Percentiles rank a stretch among this genome's conserved stretches.
Conservation (phyloP, 2,888 invertebrate species). For the Lithophane socia region DNA sequence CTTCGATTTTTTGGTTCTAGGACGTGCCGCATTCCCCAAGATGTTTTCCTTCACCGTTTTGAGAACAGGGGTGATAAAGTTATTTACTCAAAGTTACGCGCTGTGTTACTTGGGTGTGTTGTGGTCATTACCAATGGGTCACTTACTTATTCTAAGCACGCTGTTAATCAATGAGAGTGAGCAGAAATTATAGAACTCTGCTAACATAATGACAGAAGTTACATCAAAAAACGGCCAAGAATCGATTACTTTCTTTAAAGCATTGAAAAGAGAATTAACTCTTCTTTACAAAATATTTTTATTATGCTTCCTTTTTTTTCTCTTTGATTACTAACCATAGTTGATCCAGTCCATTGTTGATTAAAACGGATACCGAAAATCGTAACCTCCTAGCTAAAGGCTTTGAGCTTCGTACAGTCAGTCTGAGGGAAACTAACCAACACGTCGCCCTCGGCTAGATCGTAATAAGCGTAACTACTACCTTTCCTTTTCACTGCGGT, state of each 20-base stretch:
- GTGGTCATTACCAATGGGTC: no score
- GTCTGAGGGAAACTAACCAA: slow-evolving; percentile 3
- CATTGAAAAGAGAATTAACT: neutral
- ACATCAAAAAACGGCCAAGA: neutral
- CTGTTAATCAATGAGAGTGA: neutral
- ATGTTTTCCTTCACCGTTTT: no score
- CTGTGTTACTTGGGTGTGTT: no score
- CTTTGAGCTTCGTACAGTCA: slow-evolving; percentile 6
- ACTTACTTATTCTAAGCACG: neutral
- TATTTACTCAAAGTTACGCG: no score
- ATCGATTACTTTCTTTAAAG: neutral
- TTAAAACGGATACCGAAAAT: neutral
- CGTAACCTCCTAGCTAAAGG: neutral
- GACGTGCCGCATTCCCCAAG: no score
- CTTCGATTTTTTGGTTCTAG: no score
- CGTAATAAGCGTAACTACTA: slow-evolving; percentile 16
- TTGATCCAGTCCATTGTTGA: neutral
- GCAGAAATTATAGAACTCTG: neutral
- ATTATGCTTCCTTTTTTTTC: neutral
- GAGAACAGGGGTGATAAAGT: no score
- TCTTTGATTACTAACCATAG: neutral
- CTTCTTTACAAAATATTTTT: no score
- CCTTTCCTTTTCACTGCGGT: neutral
- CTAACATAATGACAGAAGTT: neutral
- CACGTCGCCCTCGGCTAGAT: slow-evolving; percentile 17